Evolutionary conservation across 2,113 vertebrate species (phyloP).

Genomic region (Prionailurus bengalensis): DNA sequence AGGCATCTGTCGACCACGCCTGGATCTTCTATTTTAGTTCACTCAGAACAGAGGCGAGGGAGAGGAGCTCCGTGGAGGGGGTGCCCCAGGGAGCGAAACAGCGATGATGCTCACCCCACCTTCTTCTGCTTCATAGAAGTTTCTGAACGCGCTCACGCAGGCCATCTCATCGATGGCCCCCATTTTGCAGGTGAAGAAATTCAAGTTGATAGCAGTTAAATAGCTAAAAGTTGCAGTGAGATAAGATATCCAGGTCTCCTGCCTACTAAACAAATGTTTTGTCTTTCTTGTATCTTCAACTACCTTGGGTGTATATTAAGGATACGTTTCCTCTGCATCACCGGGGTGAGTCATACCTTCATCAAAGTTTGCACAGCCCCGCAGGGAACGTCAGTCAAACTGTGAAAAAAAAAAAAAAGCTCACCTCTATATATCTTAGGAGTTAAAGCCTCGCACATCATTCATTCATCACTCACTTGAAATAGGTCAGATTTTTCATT

Average conservation of each 20-base stretch:
- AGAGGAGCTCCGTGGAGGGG: background rate
- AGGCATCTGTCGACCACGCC: background rate
- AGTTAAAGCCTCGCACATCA: conserved; percentile 32
- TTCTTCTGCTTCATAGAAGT: background rate
- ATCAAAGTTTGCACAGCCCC: conserved; percentile 35
- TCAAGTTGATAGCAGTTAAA: background rate
- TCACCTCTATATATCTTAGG: conserved; percentile 62
- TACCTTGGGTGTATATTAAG: background rate
- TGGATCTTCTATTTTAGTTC: background rate
- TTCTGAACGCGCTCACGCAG: background rate
- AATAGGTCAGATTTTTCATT: conserved; percentile 65
- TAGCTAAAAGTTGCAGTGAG: background rate
- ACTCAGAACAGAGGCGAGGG: background rate
- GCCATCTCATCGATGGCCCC: background rate
- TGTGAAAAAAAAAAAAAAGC: conserved; percentile 46
- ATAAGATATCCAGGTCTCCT: background rate
- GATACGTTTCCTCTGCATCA: background rate
- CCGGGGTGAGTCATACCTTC: background rate
- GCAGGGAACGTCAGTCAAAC: conserved; percentile 40
- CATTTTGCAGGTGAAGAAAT: background rate
- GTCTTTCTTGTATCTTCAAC: background rate
- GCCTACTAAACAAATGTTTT: background rate
- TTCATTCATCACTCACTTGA: conserved; percentile 64
- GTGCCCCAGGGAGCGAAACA: background rate
- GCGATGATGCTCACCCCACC: too few species aligned